These are phyloP conservation scores for Anniella stebbinsi DNA, from an alignment of 2,797 vertebrate genomes.

Conservation along the genomic window DNA sequence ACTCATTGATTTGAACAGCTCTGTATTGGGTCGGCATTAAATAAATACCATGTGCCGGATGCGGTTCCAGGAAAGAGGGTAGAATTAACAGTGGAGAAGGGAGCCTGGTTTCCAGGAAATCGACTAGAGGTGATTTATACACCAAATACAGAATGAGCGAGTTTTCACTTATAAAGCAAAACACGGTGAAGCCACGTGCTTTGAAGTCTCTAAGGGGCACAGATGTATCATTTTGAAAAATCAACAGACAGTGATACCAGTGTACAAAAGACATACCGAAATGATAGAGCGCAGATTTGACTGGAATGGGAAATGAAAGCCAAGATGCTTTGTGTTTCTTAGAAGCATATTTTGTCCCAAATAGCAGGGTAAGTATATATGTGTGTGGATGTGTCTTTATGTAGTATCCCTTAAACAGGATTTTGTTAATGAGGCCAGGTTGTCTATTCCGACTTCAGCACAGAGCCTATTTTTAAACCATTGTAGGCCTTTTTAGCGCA, in stretches of 20 bases:
- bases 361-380: constrained; percentile 48
- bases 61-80: not conserved
- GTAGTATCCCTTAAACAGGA: constrained; percentile 22
- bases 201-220: not conserved
- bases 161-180: constrained; percentile 37
- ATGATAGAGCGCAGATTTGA: not conserved
- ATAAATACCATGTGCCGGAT: constrained; percentile 26
- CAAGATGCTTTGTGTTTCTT: constrained; percentile 58
- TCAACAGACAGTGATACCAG: constrained; percentile 25
- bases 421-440: constrained; percentile 44
- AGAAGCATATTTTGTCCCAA: constrained; percentile 51
- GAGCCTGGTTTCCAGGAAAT: constrained; percentile 37
- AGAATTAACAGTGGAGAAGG: not conserved
- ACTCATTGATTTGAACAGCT: not conserved
- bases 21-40: not conserved
- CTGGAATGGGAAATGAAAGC: constrained; percentile 43
- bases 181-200: not conserved
- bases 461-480: not conserved
- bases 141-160: constrained; percentile 25
- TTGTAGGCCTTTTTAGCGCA: not conserved
- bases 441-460: not conserved
- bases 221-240: not conserved
- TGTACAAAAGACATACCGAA: not conserved
- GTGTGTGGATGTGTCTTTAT: not conserved
- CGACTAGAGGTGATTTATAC: constrained; percentile 22